Evolutionary conservation across 2,797 vertebrate genomes (phyloP).

Genomic region (Chloroceryle amazona): DNA sequence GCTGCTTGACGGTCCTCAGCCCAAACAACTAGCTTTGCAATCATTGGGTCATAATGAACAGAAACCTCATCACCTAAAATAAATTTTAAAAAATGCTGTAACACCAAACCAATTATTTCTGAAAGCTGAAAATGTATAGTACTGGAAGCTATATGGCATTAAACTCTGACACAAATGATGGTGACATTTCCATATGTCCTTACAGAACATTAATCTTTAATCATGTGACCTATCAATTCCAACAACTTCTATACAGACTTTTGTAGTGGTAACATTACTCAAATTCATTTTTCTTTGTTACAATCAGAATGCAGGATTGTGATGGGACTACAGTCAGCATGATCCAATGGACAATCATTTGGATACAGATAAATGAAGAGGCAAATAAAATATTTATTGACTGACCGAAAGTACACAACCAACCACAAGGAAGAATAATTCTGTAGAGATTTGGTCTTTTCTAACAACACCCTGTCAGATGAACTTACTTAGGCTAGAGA

Average conservation of each 20-base stretch:
- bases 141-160: not conserved
- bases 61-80: slow-evolving; percentile 94
- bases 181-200: not conserved
- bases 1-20: slow-evolving; percentile 91
- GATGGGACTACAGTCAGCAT: not conserved
- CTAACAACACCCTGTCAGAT: not conserved
- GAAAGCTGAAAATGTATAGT: not conserved
- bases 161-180: fast-evolving
- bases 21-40: slow-evolving; percentile 98
- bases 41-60: slow-evolving; percentile 97
- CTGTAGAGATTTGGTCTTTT: not conserved
- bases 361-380: not conserved
- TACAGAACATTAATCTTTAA: not conserved
- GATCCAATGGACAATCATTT: not conserved
- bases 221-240: not conserved
- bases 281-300: not conserved
- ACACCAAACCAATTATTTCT: not conserved
- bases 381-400: not conserved
- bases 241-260: not conserved
- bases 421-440: not conserved
- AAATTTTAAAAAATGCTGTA: not conserved
- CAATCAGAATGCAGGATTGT: not conserved
- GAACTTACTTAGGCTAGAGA: not conserved
- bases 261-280: not conserved
- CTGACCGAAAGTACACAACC: not conserved